Percentiles rank a stretch among this genome's conserved stretches.
These are phyloP conservation scores for Nothocercus nigrocapillus DNA, from an alignment of 2,113 vertebrate species.

Conservation along the genomic window DNA sequence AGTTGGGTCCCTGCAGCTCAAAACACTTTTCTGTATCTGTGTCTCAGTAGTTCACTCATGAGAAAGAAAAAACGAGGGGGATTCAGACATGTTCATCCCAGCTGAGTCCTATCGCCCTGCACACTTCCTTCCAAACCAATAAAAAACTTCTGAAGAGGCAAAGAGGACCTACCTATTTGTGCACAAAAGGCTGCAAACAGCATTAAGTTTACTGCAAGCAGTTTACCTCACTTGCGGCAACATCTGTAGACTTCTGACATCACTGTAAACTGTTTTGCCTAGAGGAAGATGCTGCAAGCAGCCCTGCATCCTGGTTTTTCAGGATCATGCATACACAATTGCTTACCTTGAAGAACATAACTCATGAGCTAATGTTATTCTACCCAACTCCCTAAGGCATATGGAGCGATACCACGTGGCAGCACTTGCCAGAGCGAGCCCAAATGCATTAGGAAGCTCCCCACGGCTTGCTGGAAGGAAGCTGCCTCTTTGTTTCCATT, in stretches of 20 bases:
- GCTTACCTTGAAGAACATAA: neutral
- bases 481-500: neutral
- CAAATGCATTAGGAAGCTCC: neutral
- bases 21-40: neutral
- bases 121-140: neutral
- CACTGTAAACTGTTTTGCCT: neutral
- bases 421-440: neutral
- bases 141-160: neutral
- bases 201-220: neutral
- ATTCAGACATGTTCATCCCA: neutral
- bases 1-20: neutral
- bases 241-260: neutral
- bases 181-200: neutral
- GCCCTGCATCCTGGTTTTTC: neutral
- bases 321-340: rapidly evolving
- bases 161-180: neutral
- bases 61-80: neutral
- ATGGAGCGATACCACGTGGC: neutral
- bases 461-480: neutral
- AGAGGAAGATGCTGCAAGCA: neutral
- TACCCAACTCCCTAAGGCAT: neutral
- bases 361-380: neutral
- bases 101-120: neutral
- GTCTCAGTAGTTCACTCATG: neutral
- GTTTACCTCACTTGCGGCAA: neutral